Evolutionary conservation across 2,888 invertebrate species (phyloP).

Genomic region (Phoronis australis): DNA sequence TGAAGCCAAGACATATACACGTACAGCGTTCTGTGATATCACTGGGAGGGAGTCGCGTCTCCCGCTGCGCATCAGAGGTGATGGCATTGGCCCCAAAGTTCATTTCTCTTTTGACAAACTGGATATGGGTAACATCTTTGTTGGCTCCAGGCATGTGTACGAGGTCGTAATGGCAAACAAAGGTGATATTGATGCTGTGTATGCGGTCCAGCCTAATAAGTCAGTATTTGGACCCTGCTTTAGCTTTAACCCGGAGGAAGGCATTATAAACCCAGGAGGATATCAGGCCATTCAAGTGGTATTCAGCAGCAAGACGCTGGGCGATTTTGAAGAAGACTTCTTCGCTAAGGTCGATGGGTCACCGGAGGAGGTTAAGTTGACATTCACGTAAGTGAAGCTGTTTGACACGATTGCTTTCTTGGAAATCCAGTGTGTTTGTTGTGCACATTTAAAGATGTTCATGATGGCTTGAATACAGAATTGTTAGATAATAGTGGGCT

Average conservation of each 20-base stretch:
- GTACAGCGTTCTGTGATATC: conserved; percentile 51
- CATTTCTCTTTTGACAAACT: conserved; percentile 47
- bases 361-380: conserved; percentile 34
- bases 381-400: conserved; percentile 36
- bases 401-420: too few species aligned
- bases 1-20: conserved; percentile 44
- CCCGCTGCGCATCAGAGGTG: conserved; percentile 47
- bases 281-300: conserved; percentile 49
- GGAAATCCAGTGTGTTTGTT: too few species aligned
- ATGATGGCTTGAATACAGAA: too few species aligned
- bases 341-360: conserved; percentile 48
- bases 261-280: conserved; percentile 49
- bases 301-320: conserved; percentile 45
- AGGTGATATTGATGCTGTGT: conserved; percentile 53
- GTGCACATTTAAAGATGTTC: too few species aligned
- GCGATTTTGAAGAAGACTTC: conserved; percentile 50
- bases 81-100: conserved; percentile 51
- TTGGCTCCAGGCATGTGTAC: conserved; percentile 49
- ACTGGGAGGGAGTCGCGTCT: conserved; percentile 51
- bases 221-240: conserved; percentile 49
- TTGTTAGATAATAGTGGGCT: background rate
- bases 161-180: conserved; percentile 52
- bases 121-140: conserved; percentile 52
- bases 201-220: conserved; percentile 36
- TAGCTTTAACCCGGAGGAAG: conserved; percentile 47